Base-by-base conservation (phyloP, 1,140 invertebrate genomes). In the Drosophila novamexicana region DNA sequence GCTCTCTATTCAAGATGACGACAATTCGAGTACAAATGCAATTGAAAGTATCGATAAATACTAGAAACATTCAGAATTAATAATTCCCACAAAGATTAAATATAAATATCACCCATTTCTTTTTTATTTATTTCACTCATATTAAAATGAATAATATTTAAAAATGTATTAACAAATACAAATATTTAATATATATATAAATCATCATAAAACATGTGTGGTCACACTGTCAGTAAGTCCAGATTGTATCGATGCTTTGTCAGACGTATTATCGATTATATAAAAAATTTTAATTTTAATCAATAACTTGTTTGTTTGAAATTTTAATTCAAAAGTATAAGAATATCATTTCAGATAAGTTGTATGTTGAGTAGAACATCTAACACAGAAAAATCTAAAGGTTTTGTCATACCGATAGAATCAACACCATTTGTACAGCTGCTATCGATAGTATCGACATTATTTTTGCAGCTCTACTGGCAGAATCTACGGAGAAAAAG, bases 401-500 rank as follows among this genome's bases (percentile, higher is more conserved):
- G 3, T 16, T 42, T 14, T 7, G 40, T 7, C 7, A 12, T 14
- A 36, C 8, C n/a, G 34, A 54, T 54, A 37, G 32, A 6, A 7
- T 7, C 4, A 5, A 18, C 52, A 53, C 0, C 6, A 5, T 8
- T 16, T 16, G 2, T 18, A 29, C 8, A 29, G 2, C 10, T 16
- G 6, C 39, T 69, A 54, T 69, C 57, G 47, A 69, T 69, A 42
- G 22, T 57, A 56, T 49, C 45, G 56, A 29, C 65, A 68, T 42
- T 22, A 37, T 37, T 49, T 49, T 64, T 57, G 68, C 68, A 73
- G 54, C 62, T 34, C 52, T 73, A 50, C 49, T 29, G 5, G 42
- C 57, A 68, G 62, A 40, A 57, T 62, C 56, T 47, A 18, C 56
- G 37, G n/a, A 68, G 64, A 62, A 68, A 73, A 63, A 68, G 45